Evolutionary conservation across 2,113 vertebrate genomes (phyloP).

Genomic region (Bos indicus): DNA sequence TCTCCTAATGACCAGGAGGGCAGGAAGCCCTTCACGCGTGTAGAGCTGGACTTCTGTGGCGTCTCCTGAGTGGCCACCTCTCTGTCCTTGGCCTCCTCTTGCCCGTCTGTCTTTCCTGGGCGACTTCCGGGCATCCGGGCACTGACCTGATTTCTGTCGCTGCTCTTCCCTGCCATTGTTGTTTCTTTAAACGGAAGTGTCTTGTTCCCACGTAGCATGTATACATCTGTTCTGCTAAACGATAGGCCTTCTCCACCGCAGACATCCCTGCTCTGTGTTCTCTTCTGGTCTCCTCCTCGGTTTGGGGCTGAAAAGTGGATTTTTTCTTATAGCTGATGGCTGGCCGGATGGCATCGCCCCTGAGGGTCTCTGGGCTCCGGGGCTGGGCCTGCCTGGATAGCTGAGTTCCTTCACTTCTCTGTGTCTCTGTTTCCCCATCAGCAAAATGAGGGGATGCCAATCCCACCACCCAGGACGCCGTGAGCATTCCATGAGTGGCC

Average conservation of each 20-base stretch:
- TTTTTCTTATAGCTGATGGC: neutral
- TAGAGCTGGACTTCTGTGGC: neutral
- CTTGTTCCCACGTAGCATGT: fast-evolving
- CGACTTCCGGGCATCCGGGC: fast-evolving
- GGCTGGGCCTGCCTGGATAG: neutral
- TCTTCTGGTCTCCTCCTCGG: fast-evolving
- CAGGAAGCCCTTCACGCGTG: fast-evolving
- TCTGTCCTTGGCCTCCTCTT: fast-evolving
- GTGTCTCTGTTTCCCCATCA: neutral
- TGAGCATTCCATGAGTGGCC: fast-evolving
- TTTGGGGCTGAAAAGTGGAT: fast-evolving
- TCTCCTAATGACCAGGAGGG: fast-evolving
- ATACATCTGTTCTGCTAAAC: neutral
- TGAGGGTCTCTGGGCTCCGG: neutral
- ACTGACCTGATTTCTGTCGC: fast-evolving
- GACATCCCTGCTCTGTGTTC: fast-evolving
- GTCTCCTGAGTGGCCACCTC: fast-evolving
- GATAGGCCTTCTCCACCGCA: fast-evolving
- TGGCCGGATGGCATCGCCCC: fast-evolving
- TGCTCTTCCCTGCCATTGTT: fast-evolving
- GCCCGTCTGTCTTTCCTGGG: fast-evolving
- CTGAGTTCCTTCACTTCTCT: neutral
- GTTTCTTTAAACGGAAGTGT: neutral
- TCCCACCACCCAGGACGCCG: neutral
- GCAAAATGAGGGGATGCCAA: fast-evolving